Conservation (phyloP, 2,797 vertebrate genomes). For the Cyclura pinguis region DNA sequence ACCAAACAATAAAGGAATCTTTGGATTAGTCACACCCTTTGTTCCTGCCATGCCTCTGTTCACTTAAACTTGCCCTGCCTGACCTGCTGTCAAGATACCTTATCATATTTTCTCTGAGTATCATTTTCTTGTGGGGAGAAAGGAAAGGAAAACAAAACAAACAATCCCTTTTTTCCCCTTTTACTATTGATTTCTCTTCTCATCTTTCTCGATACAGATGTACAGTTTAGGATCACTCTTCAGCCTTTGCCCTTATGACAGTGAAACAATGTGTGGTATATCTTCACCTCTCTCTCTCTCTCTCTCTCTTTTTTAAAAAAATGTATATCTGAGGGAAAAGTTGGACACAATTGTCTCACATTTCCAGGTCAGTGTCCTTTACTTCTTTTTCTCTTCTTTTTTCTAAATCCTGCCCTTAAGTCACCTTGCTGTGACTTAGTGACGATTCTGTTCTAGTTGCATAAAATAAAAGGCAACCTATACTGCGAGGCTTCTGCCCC, state of each 20-base stretch:
- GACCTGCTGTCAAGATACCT: constrained; percentile 59
- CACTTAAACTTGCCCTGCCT: constrained; percentile 47
- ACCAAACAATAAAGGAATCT: constrained; percentile 49
- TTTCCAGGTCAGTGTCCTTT: constrained; percentile 10
- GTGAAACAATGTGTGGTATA: constrained; percentile 46
- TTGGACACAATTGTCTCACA: neutral
- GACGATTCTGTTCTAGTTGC: neutral
- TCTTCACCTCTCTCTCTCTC: neutral
- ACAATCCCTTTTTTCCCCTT: constrained; percentile 61
- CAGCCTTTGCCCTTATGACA: constrained; percentile 52
- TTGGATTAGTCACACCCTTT: neutral
- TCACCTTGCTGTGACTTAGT: rapidly evolving
- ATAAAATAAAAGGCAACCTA: neutral
- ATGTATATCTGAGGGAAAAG: neutral
- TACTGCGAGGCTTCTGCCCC: constrained; percentile 9
- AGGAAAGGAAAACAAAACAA: constrained; percentile 62
- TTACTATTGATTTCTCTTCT: constrained; percentile 69
- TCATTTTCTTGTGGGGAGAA: constrained; percentile 47
- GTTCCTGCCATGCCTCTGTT: constrained; percentile 38
- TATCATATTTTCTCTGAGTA: constrained; percentile 64
- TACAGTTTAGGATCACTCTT: constrained; percentile 67
- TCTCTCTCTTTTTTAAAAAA: neutral
- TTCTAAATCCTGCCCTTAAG: neutral
- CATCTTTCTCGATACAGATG: constrained; percentile 70
- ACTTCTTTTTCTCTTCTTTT: neutral